Conservation (phyloP, 2,113 vertebrate species). For the Rallus limicola region DNA sequence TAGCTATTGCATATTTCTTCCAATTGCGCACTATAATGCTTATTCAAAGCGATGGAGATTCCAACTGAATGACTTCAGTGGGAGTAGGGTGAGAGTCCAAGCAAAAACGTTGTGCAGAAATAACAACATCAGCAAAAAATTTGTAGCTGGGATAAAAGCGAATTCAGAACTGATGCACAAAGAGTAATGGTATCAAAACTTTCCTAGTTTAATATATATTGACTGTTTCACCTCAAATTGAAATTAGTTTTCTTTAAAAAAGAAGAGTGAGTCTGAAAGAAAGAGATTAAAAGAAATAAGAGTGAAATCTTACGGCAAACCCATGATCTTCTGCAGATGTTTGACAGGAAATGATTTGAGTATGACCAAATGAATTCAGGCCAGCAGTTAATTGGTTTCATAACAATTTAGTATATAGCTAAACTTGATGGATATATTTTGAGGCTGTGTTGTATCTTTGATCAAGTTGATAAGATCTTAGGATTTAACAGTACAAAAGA, state of each 20-base stretch:
- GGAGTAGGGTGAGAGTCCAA: constrained; percentile 3
- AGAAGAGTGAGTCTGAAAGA: not conserved
- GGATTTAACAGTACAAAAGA: not conserved
- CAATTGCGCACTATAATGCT: not conserved
- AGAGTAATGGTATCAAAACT: not conserved
- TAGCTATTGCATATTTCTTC: not conserved
- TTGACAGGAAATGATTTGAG: not conserved
- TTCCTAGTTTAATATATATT: not conserved
- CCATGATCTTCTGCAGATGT: constrained; percentile 26
- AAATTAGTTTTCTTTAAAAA: not conserved
- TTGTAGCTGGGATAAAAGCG: not conserved
- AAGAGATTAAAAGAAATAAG: not conserved
- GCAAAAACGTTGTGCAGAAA: not conserved
- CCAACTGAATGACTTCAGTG: constrained; percentile 42
- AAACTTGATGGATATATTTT: not conserved
- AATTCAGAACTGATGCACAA: not conserved
- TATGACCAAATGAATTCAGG: not conserved
- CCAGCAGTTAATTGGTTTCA: constrained; percentile 17
- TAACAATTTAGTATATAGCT: not conserved
- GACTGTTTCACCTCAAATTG: not conserved
- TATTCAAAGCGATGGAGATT: constrained; percentile 37
- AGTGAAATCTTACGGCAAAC: not conserved
- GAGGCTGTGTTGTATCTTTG: not conserved
- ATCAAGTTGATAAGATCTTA: not conserved
- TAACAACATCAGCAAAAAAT: constrained; percentile 35